These are phyloP conservation scores for Biston stratarius DNA, from an alignment of 2,888 invertebrate genomes.

Conservation along the genomic window DNA sequence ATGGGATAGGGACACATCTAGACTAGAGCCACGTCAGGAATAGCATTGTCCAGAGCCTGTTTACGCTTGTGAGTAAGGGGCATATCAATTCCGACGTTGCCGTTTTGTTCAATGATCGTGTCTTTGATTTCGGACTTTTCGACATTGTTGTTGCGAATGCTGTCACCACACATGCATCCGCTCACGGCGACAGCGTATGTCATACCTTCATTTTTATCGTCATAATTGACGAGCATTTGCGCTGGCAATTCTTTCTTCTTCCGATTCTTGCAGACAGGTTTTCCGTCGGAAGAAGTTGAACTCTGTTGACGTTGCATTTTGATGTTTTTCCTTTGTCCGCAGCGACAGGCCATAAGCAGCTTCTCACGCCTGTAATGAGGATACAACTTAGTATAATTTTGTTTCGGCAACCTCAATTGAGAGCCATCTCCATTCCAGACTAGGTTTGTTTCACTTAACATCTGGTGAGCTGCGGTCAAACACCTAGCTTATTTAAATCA, in stretches of 20 bases:
- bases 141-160: slow-evolving; percentile 60
- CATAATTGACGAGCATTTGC: slow-evolving; percentile 58
- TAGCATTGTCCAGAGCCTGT: slow-evolving; percentile 49
- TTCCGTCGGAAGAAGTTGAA: slow-evolving; percentile 73
- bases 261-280: slow-evolving; percentile 38
- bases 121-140: slow-evolving; percentile 46
- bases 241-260: slow-evolving; percentile 55
- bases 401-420: no score
- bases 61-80: neutral
- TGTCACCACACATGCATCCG: slow-evolving; percentile 46
- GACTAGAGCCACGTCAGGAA: slow-evolving; percentile 62
- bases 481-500: neutral
- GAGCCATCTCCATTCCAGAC: no score
- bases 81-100: slow-evolving; percentile 54
- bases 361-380: slow-evolving; percentile 60
- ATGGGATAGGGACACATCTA: slow-evolving; percentile 47
- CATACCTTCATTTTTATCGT: slow-evolving; percentile 49
- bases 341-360: slow-evolving; percentile 69
- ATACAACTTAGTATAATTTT: neutral
- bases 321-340: slow-evolving; percentile 62
- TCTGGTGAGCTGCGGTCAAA: no score
- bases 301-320: slow-evolving; percentile 63
- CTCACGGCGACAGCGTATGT: slow-evolving; percentile 50
- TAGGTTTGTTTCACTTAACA: no score
- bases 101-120: slow-evolving; percentile 66